Conservation (phyloP, 2,113 vertebrate genomes). For the Neolamprologus devosi region DNA sequence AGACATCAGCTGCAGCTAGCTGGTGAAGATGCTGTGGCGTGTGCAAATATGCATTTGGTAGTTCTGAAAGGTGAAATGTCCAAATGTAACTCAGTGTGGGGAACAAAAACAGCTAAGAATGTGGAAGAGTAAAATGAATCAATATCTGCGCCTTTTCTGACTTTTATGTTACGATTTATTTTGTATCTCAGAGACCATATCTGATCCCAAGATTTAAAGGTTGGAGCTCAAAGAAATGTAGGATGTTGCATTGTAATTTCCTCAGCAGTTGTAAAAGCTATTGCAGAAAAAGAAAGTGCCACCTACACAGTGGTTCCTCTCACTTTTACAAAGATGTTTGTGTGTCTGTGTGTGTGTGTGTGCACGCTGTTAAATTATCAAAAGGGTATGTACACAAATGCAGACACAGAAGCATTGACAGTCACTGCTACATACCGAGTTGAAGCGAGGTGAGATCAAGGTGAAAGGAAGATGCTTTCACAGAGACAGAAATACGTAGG, state of each 20-base stretch:
- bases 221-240: not conserved
- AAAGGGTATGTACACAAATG: not conserved
- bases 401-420: not conserved
- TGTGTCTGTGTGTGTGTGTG: fast-evolving
- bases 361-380: not conserved
- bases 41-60: not conserved
- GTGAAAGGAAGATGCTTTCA: not conserved
- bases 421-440: not conserved
- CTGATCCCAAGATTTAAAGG: not conserved
- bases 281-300: not conserved
- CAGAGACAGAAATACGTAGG: not conserved
- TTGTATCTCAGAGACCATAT: not conserved
- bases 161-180: not conserved
- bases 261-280: not conserved
- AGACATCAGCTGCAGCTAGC: not conserved
- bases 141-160: not conserved
- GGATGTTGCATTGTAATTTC: not conserved
- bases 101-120: not conserved
- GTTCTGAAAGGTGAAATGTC: not conserved
- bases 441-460: not conserved
- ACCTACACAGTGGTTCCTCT: not conserved
- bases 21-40: not conserved
- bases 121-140: not conserved
- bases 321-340: not conserved
- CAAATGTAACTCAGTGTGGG: not conserved